phyloP scores from a whole-genome alignment of 2,113 vertebrate genomes.

The Numenius arquata region DNA sequence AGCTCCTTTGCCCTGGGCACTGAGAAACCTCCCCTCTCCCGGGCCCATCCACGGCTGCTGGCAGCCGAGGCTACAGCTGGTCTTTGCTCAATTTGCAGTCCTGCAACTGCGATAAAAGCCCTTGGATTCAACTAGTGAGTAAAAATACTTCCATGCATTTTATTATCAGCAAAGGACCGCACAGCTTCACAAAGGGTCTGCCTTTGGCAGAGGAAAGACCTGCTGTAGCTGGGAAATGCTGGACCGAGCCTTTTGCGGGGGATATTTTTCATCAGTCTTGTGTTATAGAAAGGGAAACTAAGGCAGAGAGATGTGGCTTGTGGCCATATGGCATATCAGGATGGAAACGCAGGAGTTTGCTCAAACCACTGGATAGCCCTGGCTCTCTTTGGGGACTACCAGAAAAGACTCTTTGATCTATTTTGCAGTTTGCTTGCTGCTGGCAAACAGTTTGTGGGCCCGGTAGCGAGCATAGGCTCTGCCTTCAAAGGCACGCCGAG shows the following conservation, averaged over 20 bases:
- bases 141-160: background rate
- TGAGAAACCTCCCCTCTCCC: background rate
- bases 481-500: background rate
- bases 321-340: background rate
- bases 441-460: background rate
- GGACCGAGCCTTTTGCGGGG: background rate
- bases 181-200: background rate
- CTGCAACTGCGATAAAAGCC: background rate
- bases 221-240: background rate
- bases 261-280: background rate
- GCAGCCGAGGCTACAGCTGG: background rate
- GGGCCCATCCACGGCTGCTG: background rate
- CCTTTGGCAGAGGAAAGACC: background rate
- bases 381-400: background rate
- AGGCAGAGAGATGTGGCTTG: background rate
- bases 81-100: background rate
- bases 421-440: background rate
- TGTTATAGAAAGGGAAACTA: background rate
- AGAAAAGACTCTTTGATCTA: background rate
- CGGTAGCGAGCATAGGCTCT: background rate
- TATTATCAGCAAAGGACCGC: fast-evolving
- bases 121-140: background rate
- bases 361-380: background rate
- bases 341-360: background rate
- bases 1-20: background rate